Evolutionary conservation across 2,888 invertebrate genomes (phyloP).

Genomic region (Synanthedon tipuliformis): DNA sequence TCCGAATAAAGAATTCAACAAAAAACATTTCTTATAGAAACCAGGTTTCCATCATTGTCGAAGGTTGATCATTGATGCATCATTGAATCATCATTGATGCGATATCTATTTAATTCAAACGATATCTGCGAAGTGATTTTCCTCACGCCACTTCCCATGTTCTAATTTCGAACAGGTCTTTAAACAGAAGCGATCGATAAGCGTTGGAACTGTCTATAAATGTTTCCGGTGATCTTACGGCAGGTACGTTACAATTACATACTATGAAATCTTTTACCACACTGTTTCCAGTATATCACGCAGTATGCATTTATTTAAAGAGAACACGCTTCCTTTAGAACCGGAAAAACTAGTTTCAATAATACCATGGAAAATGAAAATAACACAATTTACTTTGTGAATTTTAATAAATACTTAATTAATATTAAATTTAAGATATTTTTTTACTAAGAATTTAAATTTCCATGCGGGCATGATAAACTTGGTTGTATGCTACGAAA

Average conservation of each 20-base stretch:
- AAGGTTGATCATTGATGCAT: neutral
- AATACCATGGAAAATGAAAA: too few relatives aligned
- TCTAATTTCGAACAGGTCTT: constrained; percentile 14
- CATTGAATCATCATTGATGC: neutral
- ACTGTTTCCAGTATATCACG: neutral
- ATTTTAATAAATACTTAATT: too few relatives aligned
- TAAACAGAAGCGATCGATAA: constrained; percentile 1
- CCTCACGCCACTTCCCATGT: constrained; percentile 23
- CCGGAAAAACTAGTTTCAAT: neutral
- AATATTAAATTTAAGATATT: too few relatives aligned
- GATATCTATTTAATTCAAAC: neutral
- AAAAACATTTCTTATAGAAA: neutral
- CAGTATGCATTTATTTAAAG: neutral
- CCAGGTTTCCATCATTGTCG: neutral
- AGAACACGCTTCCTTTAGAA: constrained; percentile 4
- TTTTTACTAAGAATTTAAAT: too few relatives aligned
- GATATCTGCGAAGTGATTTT: constrained; percentile 8
- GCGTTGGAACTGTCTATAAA: constrained; percentile 6
- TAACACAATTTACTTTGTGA: too few relatives aligned
- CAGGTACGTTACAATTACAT: neutral
- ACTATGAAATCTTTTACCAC: neutral
- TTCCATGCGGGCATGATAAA: too few relatives aligned
- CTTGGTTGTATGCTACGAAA: too few relatives aligned
- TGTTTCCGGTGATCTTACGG: constrained; percentile 4
- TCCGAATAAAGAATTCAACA: neutral